These are phyloP conservation scores for Oncorhynchus masou DNA, from an alignment of 2,113 vertebrate genomes.

Conservation along the genomic window DNA sequence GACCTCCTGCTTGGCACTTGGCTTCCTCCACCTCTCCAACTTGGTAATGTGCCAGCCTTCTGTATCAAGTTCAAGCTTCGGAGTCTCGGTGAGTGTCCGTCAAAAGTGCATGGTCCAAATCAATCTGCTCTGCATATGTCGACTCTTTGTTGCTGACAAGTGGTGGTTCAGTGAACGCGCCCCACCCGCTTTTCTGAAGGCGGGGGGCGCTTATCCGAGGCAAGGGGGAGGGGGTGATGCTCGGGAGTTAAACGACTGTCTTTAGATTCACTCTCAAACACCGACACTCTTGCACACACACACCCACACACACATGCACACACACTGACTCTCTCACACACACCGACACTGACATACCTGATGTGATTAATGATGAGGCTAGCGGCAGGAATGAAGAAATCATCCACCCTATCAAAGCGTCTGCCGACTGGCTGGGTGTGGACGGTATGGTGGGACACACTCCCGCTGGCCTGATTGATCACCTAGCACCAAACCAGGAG, in stretches of 20 bases:
- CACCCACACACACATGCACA: background rate
- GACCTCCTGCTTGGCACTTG: background rate
- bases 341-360: conserved; percentile 71
- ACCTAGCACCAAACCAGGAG: conserved; percentile 73
- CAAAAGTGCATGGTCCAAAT: conserved; percentile 6
- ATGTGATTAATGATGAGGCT: conserved; percentile 89
- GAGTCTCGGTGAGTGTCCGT: background rate
- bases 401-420: conserved; percentile 91
- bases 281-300: background rate
- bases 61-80: background rate
- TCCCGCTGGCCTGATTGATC: conserved; percentile 87
- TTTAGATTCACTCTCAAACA: conserved; percentile 4
- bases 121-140: background rate
- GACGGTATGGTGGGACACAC: conserved; percentile 86
- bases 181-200: background rate
- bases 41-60: background rate
- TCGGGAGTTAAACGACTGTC: background rate
- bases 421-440: conserved; percentile 92
- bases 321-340: background rate
- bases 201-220: background rate
- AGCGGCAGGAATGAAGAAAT: conserved; percentile 91
- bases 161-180: background rate
- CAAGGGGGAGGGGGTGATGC: no score
- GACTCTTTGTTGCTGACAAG: background rate
- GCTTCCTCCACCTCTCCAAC: background rate